phyloP scores from a whole-genome alignment of 2,113 vertebrate species.

The Cnemophilus loriae region DNA sequence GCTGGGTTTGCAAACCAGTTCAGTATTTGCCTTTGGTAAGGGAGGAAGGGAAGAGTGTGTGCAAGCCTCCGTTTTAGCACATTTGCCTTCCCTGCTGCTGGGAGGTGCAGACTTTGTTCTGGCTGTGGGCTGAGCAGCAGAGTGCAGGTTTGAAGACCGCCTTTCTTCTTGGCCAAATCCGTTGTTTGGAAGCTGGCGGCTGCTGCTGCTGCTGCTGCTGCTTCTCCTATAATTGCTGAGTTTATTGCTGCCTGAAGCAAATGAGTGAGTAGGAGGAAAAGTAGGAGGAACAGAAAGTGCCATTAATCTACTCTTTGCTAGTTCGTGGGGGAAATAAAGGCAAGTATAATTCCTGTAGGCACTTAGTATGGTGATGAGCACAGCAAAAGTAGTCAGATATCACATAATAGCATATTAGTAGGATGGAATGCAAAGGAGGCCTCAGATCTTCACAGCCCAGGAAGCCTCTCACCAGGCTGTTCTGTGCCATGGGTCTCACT shows the following conservation, averaged over 20 bases:
- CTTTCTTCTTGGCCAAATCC: background rate
- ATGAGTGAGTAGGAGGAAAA: constrained; percentile 50
- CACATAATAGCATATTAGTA: background rate
- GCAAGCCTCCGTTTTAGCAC: background rate
- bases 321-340: background rate
- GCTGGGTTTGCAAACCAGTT: background rate
- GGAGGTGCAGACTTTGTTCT: constrained; percentile 3
- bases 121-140: background rate
- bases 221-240: background rate
- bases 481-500: background rate
- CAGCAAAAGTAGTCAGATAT: background rate
- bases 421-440: background rate
- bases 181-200: background rate
- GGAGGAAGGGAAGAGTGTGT: background rate
- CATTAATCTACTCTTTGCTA: constrained; percentile 40
- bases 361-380: background rate
- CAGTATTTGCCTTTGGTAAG: background rate
- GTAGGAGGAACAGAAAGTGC: constrained; percentile 36
- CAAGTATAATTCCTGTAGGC: background rate
- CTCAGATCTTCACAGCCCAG: background rate
- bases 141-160: background rate
- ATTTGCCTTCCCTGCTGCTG: background rate
- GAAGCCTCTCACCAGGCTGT: background rate
- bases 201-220: background rate
- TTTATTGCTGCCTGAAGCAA: constrained; percentile 32